These are phyloP conservation scores for Callospermophilus lateralis DNA, from an alignment of 2,113 vertebrate species.

Conservation along the genomic window DNA sequence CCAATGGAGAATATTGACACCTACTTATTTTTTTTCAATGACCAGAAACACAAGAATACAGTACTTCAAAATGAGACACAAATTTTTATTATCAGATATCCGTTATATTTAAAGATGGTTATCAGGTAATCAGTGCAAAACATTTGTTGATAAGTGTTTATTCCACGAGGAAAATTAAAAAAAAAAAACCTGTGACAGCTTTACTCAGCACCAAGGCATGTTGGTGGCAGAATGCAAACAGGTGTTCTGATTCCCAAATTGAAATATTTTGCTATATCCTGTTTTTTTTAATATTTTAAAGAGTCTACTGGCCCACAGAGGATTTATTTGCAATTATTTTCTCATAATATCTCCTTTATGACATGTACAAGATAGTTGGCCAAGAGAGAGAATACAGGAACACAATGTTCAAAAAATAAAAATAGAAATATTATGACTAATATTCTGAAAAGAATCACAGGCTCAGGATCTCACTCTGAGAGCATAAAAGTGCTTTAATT, in stretches of 20 bases:
- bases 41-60: not conserved
- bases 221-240: not conserved
- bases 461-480: not conserved
- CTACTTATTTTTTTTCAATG: not conserved
- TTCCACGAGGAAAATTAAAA: not conserved
- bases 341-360: not conserved
- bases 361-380: not conserved
- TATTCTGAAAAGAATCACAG: not conserved
- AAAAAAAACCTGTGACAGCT: not conserved
- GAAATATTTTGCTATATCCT: not conserved
- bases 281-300: not conserved
- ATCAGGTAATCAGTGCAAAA: not conserved
- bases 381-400: not conserved
- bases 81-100: not conserved
- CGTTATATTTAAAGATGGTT: not conserved
- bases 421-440: not conserved
- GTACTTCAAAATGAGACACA: not conserved
- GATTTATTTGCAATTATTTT: not conserved
- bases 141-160: not conserved
- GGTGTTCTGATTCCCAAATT: not conserved
- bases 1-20: not conserved
- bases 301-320: not conserved
- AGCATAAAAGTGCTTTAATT: slow-evolving; percentile 48
- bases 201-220: not conserved
- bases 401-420: slow-evolving; percentile 6